phyloP scores from a whole-genome alignment of 2,888 invertebrate species.

The Sisyra nigra region DNA sequence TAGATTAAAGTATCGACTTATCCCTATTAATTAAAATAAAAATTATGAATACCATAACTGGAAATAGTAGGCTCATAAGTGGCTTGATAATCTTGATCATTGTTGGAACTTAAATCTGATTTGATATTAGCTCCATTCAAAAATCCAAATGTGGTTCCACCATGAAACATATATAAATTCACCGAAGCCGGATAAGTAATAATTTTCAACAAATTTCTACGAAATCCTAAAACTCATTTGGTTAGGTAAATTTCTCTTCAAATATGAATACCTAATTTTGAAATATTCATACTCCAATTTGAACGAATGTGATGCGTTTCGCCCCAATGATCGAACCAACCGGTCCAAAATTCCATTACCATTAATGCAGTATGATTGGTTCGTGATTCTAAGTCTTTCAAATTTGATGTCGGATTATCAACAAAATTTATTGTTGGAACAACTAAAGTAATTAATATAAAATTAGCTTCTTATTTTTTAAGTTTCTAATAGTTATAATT shows the following conservation, averaged over 20 bases:
- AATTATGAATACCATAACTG: conserved; percentile 28
- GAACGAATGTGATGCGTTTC: conserved; percentile 20
- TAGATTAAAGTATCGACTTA: no score
- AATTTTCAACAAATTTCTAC: conserved; percentile 16
- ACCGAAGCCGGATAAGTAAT: conserved; percentile 36
- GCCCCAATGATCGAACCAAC: conserved; percentile 44
- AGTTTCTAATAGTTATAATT: conserved; percentile 13
- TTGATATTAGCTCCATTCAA: conserved; percentile 23
- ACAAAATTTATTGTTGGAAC: conserved; percentile 39
- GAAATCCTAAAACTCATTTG: conserved; percentile 16
- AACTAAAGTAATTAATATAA: conserved; percentile 6
- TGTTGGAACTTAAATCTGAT: no score
- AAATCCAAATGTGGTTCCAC: conserved; percentile 76
- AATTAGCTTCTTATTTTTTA: not conserved
- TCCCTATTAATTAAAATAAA: no score
- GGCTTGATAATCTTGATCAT: conserved; percentile 16
- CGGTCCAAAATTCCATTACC: conserved; percentile 42
- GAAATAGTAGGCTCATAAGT: conserved; percentile 24
- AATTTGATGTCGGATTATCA: conserved; percentile 22
- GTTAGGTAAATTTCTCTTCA: not conserved
- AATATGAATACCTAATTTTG: not conserved
- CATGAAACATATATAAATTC: conserved; percentile 84
- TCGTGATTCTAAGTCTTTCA: conserved; percentile 28
- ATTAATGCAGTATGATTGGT: conserved; percentile 32
- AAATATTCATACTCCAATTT: not conserved